These are phyloP conservation scores for Papilio demoleus DNA, from an alignment of 2,888 invertebrate genomes.

Conservation along the genomic window DNA sequence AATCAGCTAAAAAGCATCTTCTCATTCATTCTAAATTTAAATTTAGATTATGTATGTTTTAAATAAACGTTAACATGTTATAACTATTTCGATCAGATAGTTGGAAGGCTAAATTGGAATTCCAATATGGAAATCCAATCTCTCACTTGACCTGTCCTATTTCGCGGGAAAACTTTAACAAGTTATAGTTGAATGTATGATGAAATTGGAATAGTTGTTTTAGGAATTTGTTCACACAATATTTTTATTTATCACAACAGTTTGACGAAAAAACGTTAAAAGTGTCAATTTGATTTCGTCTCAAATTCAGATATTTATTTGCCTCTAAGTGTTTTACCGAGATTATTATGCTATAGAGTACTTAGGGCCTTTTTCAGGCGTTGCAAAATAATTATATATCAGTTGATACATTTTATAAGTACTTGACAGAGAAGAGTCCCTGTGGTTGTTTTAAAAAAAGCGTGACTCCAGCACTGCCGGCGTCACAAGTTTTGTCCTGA, in stretches of 20 bases:
- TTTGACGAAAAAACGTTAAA: not conserved
- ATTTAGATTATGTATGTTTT: not conserved
- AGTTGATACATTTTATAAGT: no score
- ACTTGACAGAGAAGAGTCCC: no score
- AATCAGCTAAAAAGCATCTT: not conserved
- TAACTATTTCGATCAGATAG: not conserved
- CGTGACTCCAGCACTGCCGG: no score
- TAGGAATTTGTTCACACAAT: not conserved
- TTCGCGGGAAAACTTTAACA: not conserved
- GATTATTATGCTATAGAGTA: no score
- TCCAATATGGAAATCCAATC: conserved; percentile 8
- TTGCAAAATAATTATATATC: no score
- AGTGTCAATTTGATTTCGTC: not conserved
- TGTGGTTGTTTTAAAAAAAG: no score
- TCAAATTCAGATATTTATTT: no score
- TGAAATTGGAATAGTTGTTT: conserved; percentile 5
- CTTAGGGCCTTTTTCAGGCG: no score
- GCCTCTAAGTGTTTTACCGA: no score
- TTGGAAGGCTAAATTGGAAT: not conserved
- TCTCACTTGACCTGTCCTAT: conserved; percentile 15
- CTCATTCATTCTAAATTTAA: not conserved
- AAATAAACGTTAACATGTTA: not conserved
- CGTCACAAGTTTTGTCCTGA: no score
- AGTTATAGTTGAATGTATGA: not conserved
- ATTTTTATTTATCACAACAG: not conserved